phyloP scores from a whole-genome alignment of 2,113 vertebrate genomes.

The Empidonax traillii region DNA sequence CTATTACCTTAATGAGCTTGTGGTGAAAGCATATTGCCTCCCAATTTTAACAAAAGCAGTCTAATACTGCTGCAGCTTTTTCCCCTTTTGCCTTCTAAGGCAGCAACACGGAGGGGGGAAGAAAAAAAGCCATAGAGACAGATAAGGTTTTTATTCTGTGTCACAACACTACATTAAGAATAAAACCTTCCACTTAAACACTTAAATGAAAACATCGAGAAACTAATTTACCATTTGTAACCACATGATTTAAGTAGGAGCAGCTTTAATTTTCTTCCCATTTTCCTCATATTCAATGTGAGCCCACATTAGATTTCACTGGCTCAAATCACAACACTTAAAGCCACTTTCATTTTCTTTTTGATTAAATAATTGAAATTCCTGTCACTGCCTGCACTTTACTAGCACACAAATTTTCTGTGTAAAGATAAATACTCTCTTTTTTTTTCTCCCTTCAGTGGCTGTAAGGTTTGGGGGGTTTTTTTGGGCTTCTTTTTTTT shows the following conservation, averaged over 20 bases:
- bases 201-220: slow-evolving; percentile 99
- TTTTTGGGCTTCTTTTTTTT: neutral
- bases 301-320: slow-evolving; percentile 97
- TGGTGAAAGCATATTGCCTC: slow-evolving; percentile 73
- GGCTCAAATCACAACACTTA: slow-evolving; percentile 99
- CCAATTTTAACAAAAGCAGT: slow-evolving; percentile 77
- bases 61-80: slow-evolving; percentile 48
- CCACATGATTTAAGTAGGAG: slow-evolving; percentile 97
- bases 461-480: neutral
- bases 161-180: slow-evolving; percentile 90
- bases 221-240: slow-evolving; percentile 99
- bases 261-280: slow-evolving; percentile 97
- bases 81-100: slow-evolving; percentile 65
- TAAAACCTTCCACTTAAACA: slow-evolving; percentile 99
- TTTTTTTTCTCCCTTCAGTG: slow-evolving; percentile 38
- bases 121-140: slow-evolving; percentile 41
- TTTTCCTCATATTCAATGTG: slow-evolving; percentile 96
- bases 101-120: slow-evolving; percentile 13
- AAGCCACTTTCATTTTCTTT: slow-evolving; percentile 98
- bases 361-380: slow-evolving; percentile 99
- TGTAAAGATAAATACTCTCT: slow-evolving; percentile 78
- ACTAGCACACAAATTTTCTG: slow-evolving; percentile 84
- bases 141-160: slow-evolving; percentile 82
- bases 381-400: slow-evolving; percentile 99
- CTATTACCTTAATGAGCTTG: slow-evolving; percentile 78